These are phyloP conservation scores for Perizoma flavofasciatum DNA, from an alignment of 2,888 invertebrate genomes.

Conservation along the genomic window DNA sequence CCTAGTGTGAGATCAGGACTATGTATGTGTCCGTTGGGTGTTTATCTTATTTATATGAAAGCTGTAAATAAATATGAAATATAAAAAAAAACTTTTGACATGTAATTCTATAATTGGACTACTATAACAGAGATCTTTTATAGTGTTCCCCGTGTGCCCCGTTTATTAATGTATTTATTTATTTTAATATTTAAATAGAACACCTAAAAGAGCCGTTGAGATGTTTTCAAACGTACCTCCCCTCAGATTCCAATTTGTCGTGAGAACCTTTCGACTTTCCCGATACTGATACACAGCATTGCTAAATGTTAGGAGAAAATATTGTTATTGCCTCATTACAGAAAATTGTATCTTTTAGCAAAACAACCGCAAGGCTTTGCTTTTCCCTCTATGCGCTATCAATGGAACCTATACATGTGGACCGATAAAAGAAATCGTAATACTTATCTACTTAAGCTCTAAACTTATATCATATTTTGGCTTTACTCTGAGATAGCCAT, in stretches of 20 bases:
- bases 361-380: slow-evolving; percentile 17
- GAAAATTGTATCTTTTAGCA: slow-evolving; percentile 39
- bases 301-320: slow-evolving; percentile 38
- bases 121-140: too few relatives aligned
- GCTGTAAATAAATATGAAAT: too few relatives aligned
- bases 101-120: too few relatives aligned
- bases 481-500: too few relatives aligned
- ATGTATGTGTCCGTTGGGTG: too few relatives aligned
- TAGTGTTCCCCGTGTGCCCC: too few relatives aligned
- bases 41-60: too few relatives aligned
- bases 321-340: slow-evolving; percentile 36
- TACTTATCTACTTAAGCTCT: not conserved
- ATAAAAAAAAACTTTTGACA: too few relatives aligned
- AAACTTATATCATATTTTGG: too few relatives aligned
- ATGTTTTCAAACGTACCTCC: slow-evolving; percentile 29
- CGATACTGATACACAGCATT: slow-evolving; percentile 46
- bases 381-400: slow-evolving; percentile 3
- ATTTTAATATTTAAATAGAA: too few relatives aligned
- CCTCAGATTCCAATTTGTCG: slow-evolving; percentile 37
- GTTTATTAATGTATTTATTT: too few relatives aligned
- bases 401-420: slow-evolving; percentile 10
- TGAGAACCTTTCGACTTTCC: slow-evolving; percentile 35
- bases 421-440: not conserved
- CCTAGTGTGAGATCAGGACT: too few relatives aligned
- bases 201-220: slow-evolving; percentile 26